Base-by-base conservation (phyloP, 1,140 invertebrate species). In the Rhysida immarginata region DNA sequence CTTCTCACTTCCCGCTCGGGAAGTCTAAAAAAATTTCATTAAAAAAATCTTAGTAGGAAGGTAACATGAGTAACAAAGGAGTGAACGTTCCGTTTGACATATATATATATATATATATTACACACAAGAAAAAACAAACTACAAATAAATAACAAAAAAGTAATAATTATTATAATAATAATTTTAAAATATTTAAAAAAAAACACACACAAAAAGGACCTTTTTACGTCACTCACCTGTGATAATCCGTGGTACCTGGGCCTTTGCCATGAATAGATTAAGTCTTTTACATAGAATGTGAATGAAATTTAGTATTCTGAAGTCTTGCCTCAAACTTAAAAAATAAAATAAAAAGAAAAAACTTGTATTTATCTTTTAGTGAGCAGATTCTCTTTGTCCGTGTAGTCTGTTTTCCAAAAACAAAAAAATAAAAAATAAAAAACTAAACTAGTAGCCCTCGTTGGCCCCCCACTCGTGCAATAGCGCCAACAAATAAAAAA, bases 161-260 rank as follows among this genome's bases (percentile, higher is more conserved):
- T n/a, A 11, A n/a, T 41, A 41, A 41, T n/a, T 41, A 41, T 41
- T 11, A n/a, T 41, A 41, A 41, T n/a, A 41, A n/a, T n/a, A 41
- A 41, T n/a, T 11, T 41, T n/a, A 41, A 41, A 11, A 11, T 11
- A 11, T n/a, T 41, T n/a, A n/a, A 41, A n/a, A n/a, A 41, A 41
- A 41, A 41, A 41, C 11, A 11, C 11, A 41, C 35, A 46, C 16
- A 8, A 46, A 51, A 25, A 51, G 26, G 49, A 26, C 49, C 13
- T 23, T 23, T 11, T 51, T 51, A 25, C 24, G 49, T 51, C 49
- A 51, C 49, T 51, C 49, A 51, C 49, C 49, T 51, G 49, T 51
- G 49, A 51, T 51, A 51, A 51, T 51, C 49, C 49, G 24, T 51
- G 49, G 49, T 51, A 51, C 49, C 49, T 51, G 49, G 49, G 49